Percentiles rank a stretch among this genome's conserved stretches.
phyloP scores from a whole-genome alignment of 2,113 vertebrate species.

The Excalfactoria chinensis region DNA sequence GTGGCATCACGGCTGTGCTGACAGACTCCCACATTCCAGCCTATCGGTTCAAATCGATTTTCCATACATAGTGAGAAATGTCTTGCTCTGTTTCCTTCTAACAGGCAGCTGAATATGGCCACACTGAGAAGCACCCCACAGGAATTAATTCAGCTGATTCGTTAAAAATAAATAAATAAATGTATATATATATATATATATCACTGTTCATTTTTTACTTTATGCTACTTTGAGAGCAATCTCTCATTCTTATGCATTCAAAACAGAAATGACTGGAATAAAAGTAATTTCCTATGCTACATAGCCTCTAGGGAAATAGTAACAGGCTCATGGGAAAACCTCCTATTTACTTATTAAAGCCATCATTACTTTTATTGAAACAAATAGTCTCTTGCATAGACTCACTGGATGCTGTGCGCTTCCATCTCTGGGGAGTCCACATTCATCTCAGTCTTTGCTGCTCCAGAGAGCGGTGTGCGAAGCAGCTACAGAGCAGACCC shows the following conservation, averaged over 20 bases:
- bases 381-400: neutral
- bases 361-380: neutral
- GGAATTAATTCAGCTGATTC: neutral
- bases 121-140: neutral
- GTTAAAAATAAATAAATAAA: neutral
- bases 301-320: neutral
- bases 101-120: neutral
- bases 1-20: neutral
- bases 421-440: neutral
- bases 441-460: no score
- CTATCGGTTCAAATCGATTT: neutral
- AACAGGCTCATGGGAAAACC: neutral
- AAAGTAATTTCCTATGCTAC: neutral
- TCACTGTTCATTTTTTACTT: neutral
- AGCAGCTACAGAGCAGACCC: neutral
- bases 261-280: neutral
- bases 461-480: neutral
- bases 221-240: neutral
- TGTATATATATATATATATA: neutral
- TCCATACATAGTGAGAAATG: neutral
- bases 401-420: neutral
- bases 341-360: neutral
- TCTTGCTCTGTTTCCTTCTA: neutral
- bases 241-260: neutral
- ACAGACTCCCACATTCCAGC: neutral